phyloP scores from a whole-genome alignment of 2,888 invertebrate species.

The Branchellion lobata region DNA sequence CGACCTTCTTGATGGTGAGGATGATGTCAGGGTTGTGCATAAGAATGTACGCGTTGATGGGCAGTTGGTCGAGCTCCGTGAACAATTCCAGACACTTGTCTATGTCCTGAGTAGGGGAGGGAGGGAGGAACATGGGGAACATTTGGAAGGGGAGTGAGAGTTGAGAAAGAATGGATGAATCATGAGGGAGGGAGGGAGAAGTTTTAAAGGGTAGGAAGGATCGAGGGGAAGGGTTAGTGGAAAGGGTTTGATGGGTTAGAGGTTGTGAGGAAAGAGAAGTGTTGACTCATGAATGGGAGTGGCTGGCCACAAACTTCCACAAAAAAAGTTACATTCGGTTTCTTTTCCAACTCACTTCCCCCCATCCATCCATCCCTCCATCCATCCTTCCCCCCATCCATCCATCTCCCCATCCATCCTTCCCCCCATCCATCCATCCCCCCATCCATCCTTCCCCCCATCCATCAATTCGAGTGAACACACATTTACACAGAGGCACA shows the following conservation, averaged over 20 bases:
- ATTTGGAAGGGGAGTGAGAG: not conserved
- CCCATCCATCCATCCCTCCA: too few relatives aligned
- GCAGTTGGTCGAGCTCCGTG: slow-evolving; percentile 59
- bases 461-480: too few relatives aligned
- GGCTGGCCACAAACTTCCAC: too few relatives aligned
- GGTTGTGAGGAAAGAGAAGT: not conserved
- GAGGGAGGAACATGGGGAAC: slow-evolving; percentile 4
- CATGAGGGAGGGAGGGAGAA: not conserved
- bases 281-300: not conserved
- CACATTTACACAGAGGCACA: too few relatives aligned
- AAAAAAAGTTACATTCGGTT: too few relatives aligned
- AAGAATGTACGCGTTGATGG: slow-evolving; percentile 58
- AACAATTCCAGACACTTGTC: slow-evolving; percentile 60
- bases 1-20: slow-evolving; percentile 61
- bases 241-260: not conserved
- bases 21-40: slow-evolving; percentile 61
- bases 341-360: too few relatives aligned
- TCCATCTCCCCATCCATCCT: too few relatives aligned
- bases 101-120: slow-evolving; percentile 55
- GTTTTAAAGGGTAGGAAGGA: not conserved
- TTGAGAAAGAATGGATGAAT: not conserved
- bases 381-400: too few relatives aligned
- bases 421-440: too few relatives aligned
- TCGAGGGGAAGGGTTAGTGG: not conserved
- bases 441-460: too few relatives aligned